These are phyloP conservation scores for Pemphredon lugubris DNA, from an alignment of 2,888 invertebrate genomes.

Conservation along the genomic window DNA sequence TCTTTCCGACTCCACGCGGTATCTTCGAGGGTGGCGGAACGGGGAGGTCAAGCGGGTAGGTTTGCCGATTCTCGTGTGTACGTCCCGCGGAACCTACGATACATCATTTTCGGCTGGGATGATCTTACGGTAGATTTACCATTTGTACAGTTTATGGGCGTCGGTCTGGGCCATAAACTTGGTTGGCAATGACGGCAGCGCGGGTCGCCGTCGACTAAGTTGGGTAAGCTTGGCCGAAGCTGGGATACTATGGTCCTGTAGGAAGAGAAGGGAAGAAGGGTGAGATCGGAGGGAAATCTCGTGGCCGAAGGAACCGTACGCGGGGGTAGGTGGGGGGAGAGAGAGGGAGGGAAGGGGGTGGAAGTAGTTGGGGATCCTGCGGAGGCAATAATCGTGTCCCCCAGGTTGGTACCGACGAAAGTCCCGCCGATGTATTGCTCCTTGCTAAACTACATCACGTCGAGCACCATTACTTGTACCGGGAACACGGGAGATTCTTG, in stretches of 20 bases:
- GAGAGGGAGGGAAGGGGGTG: no score
- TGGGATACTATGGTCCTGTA: slow-evolving; percentile 41
- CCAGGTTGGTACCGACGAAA: slow-evolving; percentile 50
- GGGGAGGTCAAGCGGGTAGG: slow-evolving; percentile 48
- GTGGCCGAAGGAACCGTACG: slow-evolving; percentile 46
- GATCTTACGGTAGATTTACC: slow-evolving; percentile 81
- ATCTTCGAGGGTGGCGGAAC: slow-evolving; percentile 37
- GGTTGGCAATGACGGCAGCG: slow-evolving; percentile 80
- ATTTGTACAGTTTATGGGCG: slow-evolving; percentile 81
- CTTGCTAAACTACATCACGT: slow-evolving; percentile 30
- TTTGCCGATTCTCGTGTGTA: slow-evolving; percentile 55
- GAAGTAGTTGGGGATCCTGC: slow-evolving; percentile 46
- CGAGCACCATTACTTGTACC: slow-evolving; percentile 35
- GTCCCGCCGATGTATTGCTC: slow-evolving; percentile 54
- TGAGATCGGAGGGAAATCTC: slow-evolving; percentile 54
- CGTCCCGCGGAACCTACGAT: slow-evolving; percentile 75
- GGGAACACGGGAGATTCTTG: slow-evolving; percentile 18
- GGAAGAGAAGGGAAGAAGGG: slow-evolving; percentile 11
- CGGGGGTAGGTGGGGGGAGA: slow-evolving; percentile 45
- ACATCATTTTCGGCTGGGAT: slow-evolving; percentile 82
- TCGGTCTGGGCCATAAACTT: slow-evolving; percentile 81
- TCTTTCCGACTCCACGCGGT: slow-evolving; percentile 11
- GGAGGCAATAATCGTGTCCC: slow-evolving; percentile 56
- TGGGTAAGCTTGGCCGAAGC: slow-evolving; percentile 57
- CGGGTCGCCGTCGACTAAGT: slow-evolving; percentile 65